Evolutionary conservation across 2,113 vertebrate species (phyloP).

Genomic region (Crotophaga sulcirostris): DNA sequence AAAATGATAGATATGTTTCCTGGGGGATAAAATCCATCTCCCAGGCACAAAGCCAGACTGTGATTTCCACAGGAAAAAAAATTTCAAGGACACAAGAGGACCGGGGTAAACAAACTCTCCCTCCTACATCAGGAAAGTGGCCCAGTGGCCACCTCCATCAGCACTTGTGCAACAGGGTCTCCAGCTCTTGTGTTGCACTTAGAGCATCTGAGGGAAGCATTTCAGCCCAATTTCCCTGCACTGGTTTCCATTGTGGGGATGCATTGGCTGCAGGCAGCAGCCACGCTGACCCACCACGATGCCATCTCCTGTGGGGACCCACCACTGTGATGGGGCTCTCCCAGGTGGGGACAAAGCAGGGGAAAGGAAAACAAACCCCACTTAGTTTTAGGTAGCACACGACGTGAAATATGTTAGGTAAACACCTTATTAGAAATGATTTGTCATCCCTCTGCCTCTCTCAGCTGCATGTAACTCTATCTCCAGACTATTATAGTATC

Average conservation of each 20-base stretch:
- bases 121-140: neutral
- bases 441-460: constrained; percentile 73
- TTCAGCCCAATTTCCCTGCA: neutral
- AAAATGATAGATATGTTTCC: constrained; percentile 64
- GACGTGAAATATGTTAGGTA: constrained; percentile 29
- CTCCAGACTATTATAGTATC: constrained; percentile 85
- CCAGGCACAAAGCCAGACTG: neutral
- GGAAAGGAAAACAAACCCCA: neutral
- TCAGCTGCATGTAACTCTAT: constrained; percentile 78
- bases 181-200: neutral
- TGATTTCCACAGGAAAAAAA: neutral
- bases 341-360: neutral
- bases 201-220: fast-evolving
- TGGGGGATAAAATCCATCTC: constrained; percentile 62
- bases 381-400: neutral
- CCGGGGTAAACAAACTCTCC: neutral
- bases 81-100: neutral
- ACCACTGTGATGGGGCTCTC: neutral
- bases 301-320: neutral
- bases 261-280: neutral
- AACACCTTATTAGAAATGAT: constrained; percentile 71
- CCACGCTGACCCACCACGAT: neutral
- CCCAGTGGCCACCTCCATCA: neutral
- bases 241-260: neutral
- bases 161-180: neutral